Evolutionary conservation across 2,797 vertebrate species (phyloP).

Genomic region (Psittacula derbiana): DNA sequence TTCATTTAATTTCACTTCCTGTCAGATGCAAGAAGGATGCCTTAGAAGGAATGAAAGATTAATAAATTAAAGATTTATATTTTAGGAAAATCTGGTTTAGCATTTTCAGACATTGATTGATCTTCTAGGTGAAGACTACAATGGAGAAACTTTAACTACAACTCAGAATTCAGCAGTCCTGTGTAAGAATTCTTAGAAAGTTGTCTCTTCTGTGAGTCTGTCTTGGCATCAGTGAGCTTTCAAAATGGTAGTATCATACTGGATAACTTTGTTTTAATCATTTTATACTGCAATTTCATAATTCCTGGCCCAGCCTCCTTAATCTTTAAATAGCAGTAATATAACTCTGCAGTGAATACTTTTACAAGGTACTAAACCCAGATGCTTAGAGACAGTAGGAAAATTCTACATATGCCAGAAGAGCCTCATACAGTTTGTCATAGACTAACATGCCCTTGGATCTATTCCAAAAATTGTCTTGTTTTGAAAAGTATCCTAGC

Average conservation of each 20-base stretch:
- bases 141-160: background rate
- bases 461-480: background rate
- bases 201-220: background rate
- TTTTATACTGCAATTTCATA: background rate
- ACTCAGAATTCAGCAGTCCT: background rate
- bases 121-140: background rate
- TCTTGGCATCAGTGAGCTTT: background rate
- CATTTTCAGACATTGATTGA: background rate
- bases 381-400: background rate
- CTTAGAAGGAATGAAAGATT: background rate
- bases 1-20: conserved; percentile 1
- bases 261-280: background rate
- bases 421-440: background rate
- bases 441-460: background rate
- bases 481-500: background rate
- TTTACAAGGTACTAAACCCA: background rate
- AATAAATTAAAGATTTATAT: background rate
- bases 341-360: background rate
- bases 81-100: background rate
- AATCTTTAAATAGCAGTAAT: background rate
- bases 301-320: background rate
- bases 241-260: background rate
- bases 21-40: background rate
- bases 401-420: background rate
- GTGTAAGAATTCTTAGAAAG: background rate